Evolutionary conservation across 1,140 invertebrate species (phyloP).

Genomic region (Doryteuthis pealeii): DNA sequence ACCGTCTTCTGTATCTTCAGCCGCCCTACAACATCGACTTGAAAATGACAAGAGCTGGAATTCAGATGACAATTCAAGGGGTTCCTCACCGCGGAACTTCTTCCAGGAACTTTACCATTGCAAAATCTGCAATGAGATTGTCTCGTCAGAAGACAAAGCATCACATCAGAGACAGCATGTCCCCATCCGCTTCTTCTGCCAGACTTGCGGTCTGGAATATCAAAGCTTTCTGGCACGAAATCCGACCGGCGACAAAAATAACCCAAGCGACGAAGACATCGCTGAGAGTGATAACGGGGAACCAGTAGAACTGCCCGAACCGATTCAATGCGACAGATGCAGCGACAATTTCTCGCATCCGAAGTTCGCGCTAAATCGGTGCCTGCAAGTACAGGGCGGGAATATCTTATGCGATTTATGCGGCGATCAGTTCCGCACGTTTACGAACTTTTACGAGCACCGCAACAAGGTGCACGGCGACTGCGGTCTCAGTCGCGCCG

Average conservation of each 20-base stretch:
- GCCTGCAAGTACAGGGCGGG: conserved; percentile 7
- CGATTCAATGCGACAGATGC: conserved; percentile 19
- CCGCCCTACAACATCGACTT: too few relatives aligned
- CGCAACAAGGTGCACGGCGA: conserved; percentile 20
- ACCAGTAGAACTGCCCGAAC: neutral
- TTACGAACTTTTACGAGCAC: conserved; percentile 25
- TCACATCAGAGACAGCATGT: conserved; percentile 34
- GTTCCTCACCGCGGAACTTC: conserved; percentile 22
- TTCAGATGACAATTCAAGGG: neutral
- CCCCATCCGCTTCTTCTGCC: conserved; percentile 26
- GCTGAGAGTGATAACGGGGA: conserved; percentile 26
- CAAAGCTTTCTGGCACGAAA: conserved; percentile 19
- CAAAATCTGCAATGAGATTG: conserved; percentile 43
- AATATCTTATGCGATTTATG: conserved; percentile 26
- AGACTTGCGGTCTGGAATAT: conserved; percentile 23
- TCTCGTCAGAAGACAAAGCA: conserved; percentile 38
- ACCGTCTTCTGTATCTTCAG: too few relatives aligned
- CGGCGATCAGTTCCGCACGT: conserved; percentile 23
- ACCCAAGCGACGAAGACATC: conserved; percentile 11
- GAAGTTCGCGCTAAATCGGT: conserved; percentile 1
- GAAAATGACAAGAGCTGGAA: too few relatives aligned
- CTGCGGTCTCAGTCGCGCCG: conserved; percentile 13
- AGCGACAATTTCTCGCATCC: neutral
- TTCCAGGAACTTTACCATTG: conserved; percentile 47
- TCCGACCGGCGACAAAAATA: neutral